Evolutionary conservation across 1,140 invertebrate genomes (phyloP), one percentile per base, ranked within the genome.

Genomic region (Leptinotarsa lineolata): DNA sequence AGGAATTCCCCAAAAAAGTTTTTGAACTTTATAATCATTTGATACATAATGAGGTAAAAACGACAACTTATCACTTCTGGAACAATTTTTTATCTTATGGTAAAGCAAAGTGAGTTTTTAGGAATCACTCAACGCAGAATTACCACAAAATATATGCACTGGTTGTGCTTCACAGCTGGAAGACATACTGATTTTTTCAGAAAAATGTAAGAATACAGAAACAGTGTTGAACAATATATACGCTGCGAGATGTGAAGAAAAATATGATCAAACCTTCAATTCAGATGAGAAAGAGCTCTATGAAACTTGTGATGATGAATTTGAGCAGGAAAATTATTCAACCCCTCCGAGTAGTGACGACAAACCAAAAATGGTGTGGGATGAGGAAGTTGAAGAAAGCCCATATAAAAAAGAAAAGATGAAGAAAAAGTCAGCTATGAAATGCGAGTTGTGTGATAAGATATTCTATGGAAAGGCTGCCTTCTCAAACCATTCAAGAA

Each of bases 401-500:
- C 22, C n/a, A 59, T 30, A 72, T 18, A 65, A 64, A n/a, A 66
- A 76, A 22, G 39, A 74, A 24, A 61, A 76, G 6, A 78, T 48
- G 46, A 72, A 74, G 39, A 46, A 73, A 22, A 71, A 74, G 15
- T 58, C 70, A 22, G 68, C 74, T 21, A 48, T 75, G 18, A 30
- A 78, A 59, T 78, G 77, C 71, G 65, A 72, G 59, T 67, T 73
- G 24, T 78, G 77, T 48, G 70, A 78, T 74, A 76, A 75, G 68
- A 74, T 69, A 48, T 76, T 76, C 59, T 72, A 76, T 22, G 72
- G 72, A n/a, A 75, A 74, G 65, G 70, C 71, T 30, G 71, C 59
- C 3, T 72, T 78, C n/a, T 59, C 69, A 6, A 76, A 76, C 67
- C 75, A 78, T 70, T 65, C 39, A 60, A 72, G 54, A 74, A 77